Conservation (phyloP, 2,888 invertebrate genomes). For the Cotesia congregata region DNA sequence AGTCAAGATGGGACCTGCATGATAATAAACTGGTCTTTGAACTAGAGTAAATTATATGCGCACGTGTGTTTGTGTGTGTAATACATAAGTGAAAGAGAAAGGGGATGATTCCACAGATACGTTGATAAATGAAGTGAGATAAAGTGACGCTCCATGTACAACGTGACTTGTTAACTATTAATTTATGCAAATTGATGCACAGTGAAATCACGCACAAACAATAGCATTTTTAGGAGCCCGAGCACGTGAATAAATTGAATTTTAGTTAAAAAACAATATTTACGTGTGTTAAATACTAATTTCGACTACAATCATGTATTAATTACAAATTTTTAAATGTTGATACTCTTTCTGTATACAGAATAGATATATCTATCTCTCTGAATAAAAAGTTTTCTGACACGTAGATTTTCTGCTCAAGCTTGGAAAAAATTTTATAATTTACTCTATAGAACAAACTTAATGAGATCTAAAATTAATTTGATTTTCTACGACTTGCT, state of each 20-base stretch:
- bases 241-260: neutral
- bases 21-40: constrained; percentile 28
- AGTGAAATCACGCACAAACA: constrained; percentile 31
- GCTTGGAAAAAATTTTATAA: too few relatives aligned
- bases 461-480: too few relatives aligned
- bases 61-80: neutral
- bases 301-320: neutral
- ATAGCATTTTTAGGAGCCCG: constrained; percentile 4
- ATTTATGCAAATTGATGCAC: constrained; percentile 31
- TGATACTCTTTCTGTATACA: too few relatives aligned
- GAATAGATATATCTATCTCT: too few relatives aligned
- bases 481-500: too few relatives aligned
- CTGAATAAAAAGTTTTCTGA: too few relatives aligned
- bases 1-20: constrained; percentile 2
- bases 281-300: neutral
- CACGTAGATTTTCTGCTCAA: too few relatives aligned
- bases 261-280: neutral
- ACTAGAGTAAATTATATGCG: neutral
- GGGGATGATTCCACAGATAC: neutral
- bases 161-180: constrained; percentile 28
- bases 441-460: too few relatives aligned
- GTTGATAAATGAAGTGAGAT: neutral
- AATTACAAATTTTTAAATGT: neutral
- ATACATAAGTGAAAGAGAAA: neutral
- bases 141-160: neutral